Base-by-base conservation (phyloP, 2,888 invertebrate genomes). In the Ennomos fuscantarius region DNA sequence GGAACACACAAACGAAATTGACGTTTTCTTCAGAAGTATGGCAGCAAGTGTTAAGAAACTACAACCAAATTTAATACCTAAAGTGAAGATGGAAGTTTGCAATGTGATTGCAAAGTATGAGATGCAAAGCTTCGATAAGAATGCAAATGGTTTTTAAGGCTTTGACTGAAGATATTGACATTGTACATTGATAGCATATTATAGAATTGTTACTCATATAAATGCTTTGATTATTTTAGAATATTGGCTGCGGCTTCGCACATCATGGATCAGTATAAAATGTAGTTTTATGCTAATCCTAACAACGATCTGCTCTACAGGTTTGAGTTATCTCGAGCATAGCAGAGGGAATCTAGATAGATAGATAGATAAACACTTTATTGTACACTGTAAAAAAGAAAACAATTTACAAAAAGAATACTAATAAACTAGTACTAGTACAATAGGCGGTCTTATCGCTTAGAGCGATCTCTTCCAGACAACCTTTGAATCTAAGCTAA, bases 81-180 rank as follows among this genome's bases (percentile, higher is more conserved):
- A 91, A 79, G 91, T 91, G 0, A 92, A 92, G 65, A 91, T 92
- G 92, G 92, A 92, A 74, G 92, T 92, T 13, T 92, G 92, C 62
- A 92, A 89, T 77, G 91, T 92, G 6, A 91, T 92, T 52, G 92
- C 92, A 0, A 92, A 91, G 68, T 92, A 92, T 72, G 92, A 92
- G 78, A 91, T 92, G 90, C 90, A 90, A 65, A 90, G 84, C 75
- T 91, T 88, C 70, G 89, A 89, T 35, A 90, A 86, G 62, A 85
- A 75, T 53, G 57, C 67, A 41, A 65, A 73, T 53, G 73, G 66
- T 52, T 70, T 61, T 54, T 66, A 35, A 63, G 34, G 6, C 6
- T 8, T 40, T 31, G 35, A 39, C 40, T 40, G 47, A 47, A 31
- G 31, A 32, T 31, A 24, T 10, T 42, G 24, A 24, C 24, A 51